A percentile compares a stretch with the other conserved stretches of the same genome.
phyloP scores from a whole-genome alignment of 2,888 invertebrate species.

The Erebia palarica region DNA sequence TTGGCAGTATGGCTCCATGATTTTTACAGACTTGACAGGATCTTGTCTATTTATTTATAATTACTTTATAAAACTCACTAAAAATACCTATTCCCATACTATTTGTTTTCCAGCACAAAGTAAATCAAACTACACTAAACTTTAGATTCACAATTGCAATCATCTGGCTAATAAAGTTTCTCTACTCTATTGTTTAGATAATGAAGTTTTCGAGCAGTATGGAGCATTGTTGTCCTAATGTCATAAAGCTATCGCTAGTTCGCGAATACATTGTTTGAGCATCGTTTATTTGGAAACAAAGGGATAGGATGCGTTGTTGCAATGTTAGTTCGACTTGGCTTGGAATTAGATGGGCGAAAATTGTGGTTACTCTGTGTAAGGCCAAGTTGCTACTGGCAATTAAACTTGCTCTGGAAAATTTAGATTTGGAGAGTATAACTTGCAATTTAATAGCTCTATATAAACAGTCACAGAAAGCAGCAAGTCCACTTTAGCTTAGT shows the following conservation, averaged over 20 bases:
- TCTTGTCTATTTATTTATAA: too few relatives aligned
- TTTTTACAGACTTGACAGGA: too few relatives aligned
- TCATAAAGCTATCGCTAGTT: slow-evolving; percentile 13
- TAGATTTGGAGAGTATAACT: too few relatives aligned
- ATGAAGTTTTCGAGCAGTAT: neutral
- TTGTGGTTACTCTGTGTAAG: neutral
- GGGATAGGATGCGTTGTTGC: slow-evolving; percentile 3
- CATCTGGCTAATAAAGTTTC: slow-evolving; percentile 17
- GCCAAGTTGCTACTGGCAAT: too few relatives aligned
- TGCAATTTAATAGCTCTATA: too few relatives aligned
- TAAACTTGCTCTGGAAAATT: too few relatives aligned
- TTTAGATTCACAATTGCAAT: slow-evolving; percentile 12
- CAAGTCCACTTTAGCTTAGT: too few relatives aligned
- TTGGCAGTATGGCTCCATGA: too few relatives aligned
- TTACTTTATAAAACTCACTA: too few relatives aligned
- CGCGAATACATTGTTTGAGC: slow-evolving; percentile 13
- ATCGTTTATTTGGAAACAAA: neutral
- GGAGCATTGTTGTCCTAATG: slow-evolving; percentile 14
- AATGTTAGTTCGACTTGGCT: slow-evolving; percentile 5
- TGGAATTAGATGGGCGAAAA: neutral
- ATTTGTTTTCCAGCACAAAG: neutral
- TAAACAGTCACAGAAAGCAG: too few relatives aligned
- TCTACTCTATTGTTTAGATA: slow-evolving; percentile 7
- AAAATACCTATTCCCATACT: too few relatives aligned
- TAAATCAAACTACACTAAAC: slow-evolving; percentile 8